Conservation (phyloP, 2,113 vertebrate genomes). For the Rhabdomys dilectus region DNA sequence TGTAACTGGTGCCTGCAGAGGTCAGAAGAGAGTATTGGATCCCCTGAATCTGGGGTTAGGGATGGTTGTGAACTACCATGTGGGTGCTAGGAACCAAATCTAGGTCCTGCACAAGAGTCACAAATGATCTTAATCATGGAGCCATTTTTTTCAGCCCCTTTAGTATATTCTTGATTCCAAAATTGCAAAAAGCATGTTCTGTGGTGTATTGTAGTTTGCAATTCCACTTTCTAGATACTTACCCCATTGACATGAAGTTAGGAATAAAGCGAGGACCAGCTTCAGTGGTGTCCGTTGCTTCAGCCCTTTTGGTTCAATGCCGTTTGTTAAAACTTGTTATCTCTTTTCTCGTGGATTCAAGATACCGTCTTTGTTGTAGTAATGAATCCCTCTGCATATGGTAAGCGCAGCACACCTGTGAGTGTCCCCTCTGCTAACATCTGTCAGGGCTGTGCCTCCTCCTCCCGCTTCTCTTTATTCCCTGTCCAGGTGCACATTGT, state of each 20-base stretch:
- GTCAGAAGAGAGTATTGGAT: not conserved
- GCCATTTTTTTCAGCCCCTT: not conserved
- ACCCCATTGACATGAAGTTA: not conserved
- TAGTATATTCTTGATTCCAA: conserved; percentile 23
- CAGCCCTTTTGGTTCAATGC: not conserved
- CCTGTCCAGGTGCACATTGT: not conserved
- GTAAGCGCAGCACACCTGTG: not conserved
- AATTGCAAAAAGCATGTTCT: not conserved
- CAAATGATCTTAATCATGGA: not conserved
- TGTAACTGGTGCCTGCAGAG: not conserved
- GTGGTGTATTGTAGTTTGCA: not conserved
- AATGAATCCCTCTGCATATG: too few relatives aligned
- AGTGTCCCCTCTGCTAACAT: not conserved
- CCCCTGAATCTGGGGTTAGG: not conserved
- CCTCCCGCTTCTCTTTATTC: not conserved
- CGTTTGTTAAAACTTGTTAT: conserved; percentile 39
- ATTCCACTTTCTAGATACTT: conserved; percentile 12
- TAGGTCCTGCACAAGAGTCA: not conserved
- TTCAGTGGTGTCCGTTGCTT: not conserved
- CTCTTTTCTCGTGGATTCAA: not conserved
- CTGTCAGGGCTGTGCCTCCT: not conserved
- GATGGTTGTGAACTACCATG: not conserved
- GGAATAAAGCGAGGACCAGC: not conserved
- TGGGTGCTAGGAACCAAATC: not conserved
- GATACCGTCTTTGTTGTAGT: too few relatives aligned